Conservation (phyloP, 2,113 vertebrate genomes). For the Ibidorhyncha struthersii region DNA sequence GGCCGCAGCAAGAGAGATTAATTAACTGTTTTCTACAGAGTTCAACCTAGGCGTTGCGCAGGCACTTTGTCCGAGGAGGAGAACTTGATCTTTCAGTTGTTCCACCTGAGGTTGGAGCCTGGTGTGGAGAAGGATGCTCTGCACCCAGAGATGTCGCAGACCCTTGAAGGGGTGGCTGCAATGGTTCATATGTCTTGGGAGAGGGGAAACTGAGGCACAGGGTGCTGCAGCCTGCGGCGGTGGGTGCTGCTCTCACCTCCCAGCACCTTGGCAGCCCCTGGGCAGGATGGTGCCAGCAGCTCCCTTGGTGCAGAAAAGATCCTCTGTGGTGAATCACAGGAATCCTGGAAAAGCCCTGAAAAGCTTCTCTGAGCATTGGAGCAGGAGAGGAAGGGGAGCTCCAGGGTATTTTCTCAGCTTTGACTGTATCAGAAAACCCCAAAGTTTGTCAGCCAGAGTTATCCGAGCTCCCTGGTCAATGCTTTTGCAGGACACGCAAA, state of each 20-base stretch:
- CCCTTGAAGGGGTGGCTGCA: not conserved
- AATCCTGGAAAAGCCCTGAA: not conserved
- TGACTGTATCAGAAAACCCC: not conserved
- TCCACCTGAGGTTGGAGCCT: not conserved
- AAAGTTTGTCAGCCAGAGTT: not conserved
- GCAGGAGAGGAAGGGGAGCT: not conserved
- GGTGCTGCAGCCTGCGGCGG: accelerated
- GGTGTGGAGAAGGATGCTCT: not conserved
- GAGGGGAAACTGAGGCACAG: not conserved
- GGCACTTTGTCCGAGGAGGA: not conserved
- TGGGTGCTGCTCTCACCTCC: not conserved
- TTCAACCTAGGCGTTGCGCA: not conserved
- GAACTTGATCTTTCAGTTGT: not conserved
- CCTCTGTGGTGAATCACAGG: not conserved
- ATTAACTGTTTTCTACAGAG: conserved; percentile 73
- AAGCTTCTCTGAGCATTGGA: not conserved
- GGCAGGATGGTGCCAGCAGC: not conserved
- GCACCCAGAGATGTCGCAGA: accelerated
- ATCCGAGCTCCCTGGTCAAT: not conserved
- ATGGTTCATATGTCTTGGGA: accelerated
- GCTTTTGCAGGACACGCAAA: not conserved
- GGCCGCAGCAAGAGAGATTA: conserved; percentile 72
- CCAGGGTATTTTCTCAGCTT: not conserved
- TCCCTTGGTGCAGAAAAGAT: not conserved
- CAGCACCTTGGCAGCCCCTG: not conserved